Base-by-base conservation (phyloP, 1,140 invertebrate species). In the Drosophila parabipectinata region DNA sequence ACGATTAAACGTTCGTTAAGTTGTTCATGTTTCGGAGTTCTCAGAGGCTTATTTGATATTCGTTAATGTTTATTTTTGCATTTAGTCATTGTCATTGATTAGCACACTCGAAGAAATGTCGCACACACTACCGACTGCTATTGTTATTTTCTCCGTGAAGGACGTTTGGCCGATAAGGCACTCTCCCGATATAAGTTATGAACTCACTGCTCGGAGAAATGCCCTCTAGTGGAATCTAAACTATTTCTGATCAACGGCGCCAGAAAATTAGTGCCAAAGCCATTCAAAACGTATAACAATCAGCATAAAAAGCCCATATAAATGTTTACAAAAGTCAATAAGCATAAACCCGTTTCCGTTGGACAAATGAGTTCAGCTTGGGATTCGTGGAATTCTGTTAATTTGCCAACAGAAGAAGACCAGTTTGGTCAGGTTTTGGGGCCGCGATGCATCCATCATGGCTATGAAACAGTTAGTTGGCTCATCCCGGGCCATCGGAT, bases 1-100 rank as follows among this genome's bases (percentile, higher is more conserved):
- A 79, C 83, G 78, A 85, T 82, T 87, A 83, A 88, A 76, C 67
- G 78, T 83, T 82, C 80, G 73, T 85, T 85, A 85, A 85, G 68
- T 71, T 82, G 59, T 64, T 77, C 15, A 1, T 41, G 9, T 28
- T 52, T 47, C 50, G 39, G 62, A 79, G 77, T 72, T 76, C 56
- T 45, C 28, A 52, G 55, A 45, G 51, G 59, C 57, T 63, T 76
- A 77, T 88, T 88, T 88, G 76, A 83, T 60, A 69, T 88, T 88
- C 53, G 83, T 83, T 83, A 83, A 88, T 87, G 83, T 87, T 87
- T 83, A 83, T 87, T 87, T 87, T 87, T 83, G 83, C 79, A 87
- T 79, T 88, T 73, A 81, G 77, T 54, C 77, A 68, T 72, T 74
- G 71, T 76, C 73, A 76, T 82, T 68, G 82, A 87, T 87, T 87